These are phyloP conservation scores for Hycleus phaleratus DNA, from an alignment of 1,140 invertebrate genomes.

Conservation along the genomic window DNA sequence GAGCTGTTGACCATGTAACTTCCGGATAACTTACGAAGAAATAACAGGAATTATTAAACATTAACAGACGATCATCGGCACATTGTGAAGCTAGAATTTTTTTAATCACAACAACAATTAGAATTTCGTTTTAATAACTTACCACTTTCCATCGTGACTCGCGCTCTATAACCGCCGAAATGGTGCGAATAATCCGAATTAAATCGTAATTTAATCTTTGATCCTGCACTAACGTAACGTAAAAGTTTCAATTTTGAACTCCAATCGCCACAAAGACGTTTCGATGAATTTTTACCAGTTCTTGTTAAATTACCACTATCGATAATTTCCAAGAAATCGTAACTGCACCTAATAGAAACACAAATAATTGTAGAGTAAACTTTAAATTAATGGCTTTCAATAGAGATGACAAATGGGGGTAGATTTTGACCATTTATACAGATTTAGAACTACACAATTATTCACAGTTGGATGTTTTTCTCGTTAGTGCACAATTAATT, in stretches of 20 bases:
- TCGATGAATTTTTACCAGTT: constrained; percentile 16
- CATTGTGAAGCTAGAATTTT: constrained; percentile 46
- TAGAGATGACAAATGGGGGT: no score
- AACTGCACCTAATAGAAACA: constrained; percentile 51
- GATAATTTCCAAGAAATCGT: constrained; percentile 60
- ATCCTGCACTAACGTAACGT: constrained; percentile 49
- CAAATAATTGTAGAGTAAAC: background rate
- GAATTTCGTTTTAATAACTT: constrained; percentile 31
- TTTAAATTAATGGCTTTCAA: no score
- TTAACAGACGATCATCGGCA: constrained; percentile 53
- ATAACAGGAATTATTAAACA: constrained; percentile 61
- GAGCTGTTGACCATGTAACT: constrained; percentile 64
- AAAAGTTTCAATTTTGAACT: constrained; percentile 62
- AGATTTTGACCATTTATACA: background rate
- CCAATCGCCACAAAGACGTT: constrained; percentile 65
- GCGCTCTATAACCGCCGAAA: constrained; percentile 60
- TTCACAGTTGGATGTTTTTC: background rate
- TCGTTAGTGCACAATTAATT: no score
- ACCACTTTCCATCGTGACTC: constrained; percentile 60
- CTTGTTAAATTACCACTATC: constrained; percentile 33
- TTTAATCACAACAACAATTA: background rate
- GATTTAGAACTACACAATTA: background rate
- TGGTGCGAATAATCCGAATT: constrained; percentile 63
- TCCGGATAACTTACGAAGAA: constrained; percentile 63
- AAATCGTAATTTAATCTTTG: constrained; percentile 54